Percentiles rank a stretch among this genome's conserved stretches.
These are phyloP conservation scores for Aythya baeri DNA, from an alignment of 2,113 vertebrate species.

Conservation along the genomic window DNA sequence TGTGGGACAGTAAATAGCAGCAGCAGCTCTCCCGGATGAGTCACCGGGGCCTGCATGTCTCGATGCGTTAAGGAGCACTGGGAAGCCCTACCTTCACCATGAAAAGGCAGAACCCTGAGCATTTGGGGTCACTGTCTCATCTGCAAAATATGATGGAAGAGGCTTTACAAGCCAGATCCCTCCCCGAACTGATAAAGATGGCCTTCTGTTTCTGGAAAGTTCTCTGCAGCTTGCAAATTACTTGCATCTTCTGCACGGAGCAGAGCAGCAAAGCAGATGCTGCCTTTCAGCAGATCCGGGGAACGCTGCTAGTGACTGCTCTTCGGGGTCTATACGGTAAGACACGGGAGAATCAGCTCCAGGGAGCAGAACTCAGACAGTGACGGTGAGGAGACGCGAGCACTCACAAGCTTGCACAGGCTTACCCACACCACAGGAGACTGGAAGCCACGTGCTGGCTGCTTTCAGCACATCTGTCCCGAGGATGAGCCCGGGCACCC, in stretches of 20 bases:
- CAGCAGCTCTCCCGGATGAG: conserved; percentile 28
- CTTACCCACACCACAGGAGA: neutral
- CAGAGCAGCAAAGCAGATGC: neutral
- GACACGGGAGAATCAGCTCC: neutral
- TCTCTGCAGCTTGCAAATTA: neutral
- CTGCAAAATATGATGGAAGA: neutral
- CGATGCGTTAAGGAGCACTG: neutral
- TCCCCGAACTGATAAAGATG: neutral
- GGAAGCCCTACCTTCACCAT: neutral
- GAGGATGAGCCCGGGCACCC: neutral
- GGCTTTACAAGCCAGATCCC: neutral
- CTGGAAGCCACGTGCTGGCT: neutral
- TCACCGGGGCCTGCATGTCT: conserved; percentile 16
- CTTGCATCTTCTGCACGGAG: neutral
- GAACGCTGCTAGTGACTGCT: neutral
- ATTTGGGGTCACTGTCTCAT: neutral
- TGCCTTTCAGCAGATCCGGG: neutral
- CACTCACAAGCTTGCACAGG: fast-evolving
- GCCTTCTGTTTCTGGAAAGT: neutral
- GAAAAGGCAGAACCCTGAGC: neutral
- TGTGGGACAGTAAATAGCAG: conserved; percentile 27
- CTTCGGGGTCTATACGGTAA: neutral
- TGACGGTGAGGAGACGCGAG: neutral
- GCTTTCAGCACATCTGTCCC: neutral
- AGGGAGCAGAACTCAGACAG: neutral